Conservation (phyloP, 1,140 invertebrate genomes). For the Geopemphigus sp. region DNA sequence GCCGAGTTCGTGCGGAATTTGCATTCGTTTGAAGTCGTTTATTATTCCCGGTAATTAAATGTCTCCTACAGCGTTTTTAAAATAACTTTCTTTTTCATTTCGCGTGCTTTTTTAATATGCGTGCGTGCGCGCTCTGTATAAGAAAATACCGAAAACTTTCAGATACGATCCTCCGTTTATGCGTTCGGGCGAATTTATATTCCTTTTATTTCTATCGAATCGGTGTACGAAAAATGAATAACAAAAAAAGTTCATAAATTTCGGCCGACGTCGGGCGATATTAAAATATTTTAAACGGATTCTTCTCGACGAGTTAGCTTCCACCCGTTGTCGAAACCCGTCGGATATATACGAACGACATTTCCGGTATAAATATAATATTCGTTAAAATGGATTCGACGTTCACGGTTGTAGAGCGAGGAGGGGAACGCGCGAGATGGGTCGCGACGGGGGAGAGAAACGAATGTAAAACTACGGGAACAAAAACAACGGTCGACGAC, state of each 20-base stretch:
- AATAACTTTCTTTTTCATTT: background rate
- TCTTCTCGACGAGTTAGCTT: background rate
- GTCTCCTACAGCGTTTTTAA: background rate
- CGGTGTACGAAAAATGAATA: background rate
- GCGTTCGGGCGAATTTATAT: background rate
- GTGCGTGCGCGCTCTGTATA: too few relatives aligned
- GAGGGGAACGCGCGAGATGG: too few relatives aligned
- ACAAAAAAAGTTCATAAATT: background rate
- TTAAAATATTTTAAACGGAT: slow-evolving; percentile 19
- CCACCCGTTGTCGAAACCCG: background rate
- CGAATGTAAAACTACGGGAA: background rate
- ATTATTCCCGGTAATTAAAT: slow-evolving; percentile 25
- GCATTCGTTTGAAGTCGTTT: slow-evolving; percentile 37
- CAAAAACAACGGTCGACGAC: background rate
- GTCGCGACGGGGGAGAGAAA: background rate
- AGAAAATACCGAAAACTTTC: slow-evolving; percentile 15
- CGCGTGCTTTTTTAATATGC: too few relatives aligned
- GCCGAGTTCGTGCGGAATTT: background rate
- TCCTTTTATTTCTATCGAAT: background rate
- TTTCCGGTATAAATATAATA: background rate
- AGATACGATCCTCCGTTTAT: background rate
- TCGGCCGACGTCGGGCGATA: background rate
- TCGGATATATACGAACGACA: background rate
- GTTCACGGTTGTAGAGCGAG: background rate
- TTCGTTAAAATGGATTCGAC: background rate